Base-by-base conservation (phyloP, 2,113 vertebrate species). In the Archilochus colubris region DNA sequence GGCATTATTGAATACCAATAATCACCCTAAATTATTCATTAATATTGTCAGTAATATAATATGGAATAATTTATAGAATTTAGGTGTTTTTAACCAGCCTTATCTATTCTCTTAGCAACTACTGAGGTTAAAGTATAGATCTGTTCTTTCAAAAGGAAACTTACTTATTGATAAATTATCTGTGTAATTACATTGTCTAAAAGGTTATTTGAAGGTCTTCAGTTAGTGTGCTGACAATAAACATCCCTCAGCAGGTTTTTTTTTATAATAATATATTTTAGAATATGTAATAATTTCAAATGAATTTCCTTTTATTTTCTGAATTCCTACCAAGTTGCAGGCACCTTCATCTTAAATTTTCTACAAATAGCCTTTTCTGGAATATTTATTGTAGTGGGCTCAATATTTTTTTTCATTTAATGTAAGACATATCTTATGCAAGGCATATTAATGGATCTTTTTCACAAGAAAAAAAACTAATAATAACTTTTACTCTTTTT, bases 351-450 rank as follows among this genome's bases (percentile, higher is more conserved):
- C 27, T 2, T 53, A n/a, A 68, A 4, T 28, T 78, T 69, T 48
- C 13, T 68, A 6, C n/a, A 51, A 66, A 67, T 36, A 40, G 1
- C 2, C 1, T 66, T 86, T 86, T 72, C 17, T 59, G 6, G 2
- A 16, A 3, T 40, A 63, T 43, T 4, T 7, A 3, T 13, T 75
- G 19, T 7, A 12, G 22, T 54, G 28, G 0, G 0, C 16, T 54
- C 9, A 16, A 28, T 5, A 24, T 50, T 57, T 0, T 11, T n/a
- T 8, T 40, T 8, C 12, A n/a, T 62, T 83, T 77, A 9, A 30
- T 64, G 5, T 46, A 54, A 61, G 3, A 13, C 22, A 3, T 9
- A 7, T 57, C 19, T 79, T 16, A 64, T 3, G 10, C 11, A 82
- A 10, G 70, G 7, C 7, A 63, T 3, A n/a, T 27, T 24, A 82